phyloP scores from a whole-genome alignment of 1,140 invertebrate species.

The Brachionus sp. region DNA sequence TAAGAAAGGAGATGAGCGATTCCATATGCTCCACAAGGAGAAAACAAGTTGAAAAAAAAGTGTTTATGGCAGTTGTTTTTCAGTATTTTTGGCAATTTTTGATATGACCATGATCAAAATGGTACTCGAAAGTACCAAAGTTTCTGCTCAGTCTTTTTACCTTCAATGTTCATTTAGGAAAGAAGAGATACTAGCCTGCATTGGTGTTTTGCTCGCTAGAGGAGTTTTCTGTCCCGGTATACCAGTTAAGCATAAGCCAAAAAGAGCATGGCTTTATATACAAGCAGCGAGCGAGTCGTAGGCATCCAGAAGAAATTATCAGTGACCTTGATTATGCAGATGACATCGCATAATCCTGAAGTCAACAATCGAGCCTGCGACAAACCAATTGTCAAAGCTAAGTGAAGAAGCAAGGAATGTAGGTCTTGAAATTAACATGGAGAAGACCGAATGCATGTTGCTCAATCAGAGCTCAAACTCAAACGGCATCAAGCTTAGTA shows the following conservation, averaged over 20 bases:
- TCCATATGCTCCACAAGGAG: no score
- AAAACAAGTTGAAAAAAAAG: no score
- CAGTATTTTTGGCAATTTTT: no score
- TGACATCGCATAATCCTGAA: neutral
- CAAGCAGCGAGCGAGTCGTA: neutral
- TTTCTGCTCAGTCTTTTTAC: no score
- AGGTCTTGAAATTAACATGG: slow-evolving; percentile 6
- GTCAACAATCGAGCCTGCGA: neutral
- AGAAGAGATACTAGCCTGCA: no score
- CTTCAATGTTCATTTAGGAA: no score
- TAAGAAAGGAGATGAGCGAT: no score
- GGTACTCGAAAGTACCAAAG: no score
- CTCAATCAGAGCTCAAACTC: neutral
- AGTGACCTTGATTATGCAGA: neutral
- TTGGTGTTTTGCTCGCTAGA: no score
- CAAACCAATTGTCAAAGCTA: neutral
- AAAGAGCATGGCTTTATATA: neutral
- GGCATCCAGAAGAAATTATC: neutral
- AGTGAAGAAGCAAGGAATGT: neutral
- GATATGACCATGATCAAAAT: no score
- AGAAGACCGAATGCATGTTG: neutral
- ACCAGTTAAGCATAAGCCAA: neutral
- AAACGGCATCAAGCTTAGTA: neutral
- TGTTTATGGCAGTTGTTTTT: no score
- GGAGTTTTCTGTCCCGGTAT: no score